A percentile compares a stretch with the other conserved stretches of the same genome.
These are phyloP conservation scores for Pogoniulus pusillus DNA, from an alignment of 2,797 vertebrate species.

Conservation along the genomic window DNA sequence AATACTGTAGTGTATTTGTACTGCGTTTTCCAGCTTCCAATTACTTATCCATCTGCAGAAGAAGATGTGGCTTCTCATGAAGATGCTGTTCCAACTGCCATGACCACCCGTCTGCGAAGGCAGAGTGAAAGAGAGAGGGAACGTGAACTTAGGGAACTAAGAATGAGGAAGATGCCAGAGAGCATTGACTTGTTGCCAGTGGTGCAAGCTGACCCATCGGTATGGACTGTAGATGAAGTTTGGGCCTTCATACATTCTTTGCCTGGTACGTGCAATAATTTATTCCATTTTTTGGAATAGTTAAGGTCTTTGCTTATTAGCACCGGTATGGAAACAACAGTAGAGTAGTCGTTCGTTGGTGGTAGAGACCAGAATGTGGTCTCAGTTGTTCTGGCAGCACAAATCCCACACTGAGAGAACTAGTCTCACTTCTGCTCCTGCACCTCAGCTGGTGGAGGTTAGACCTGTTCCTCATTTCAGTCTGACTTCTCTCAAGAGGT, in stretches of 20 bases:
- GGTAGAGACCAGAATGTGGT: conserved; percentile 51
- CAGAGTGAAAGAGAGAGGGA: conserved; percentile 83
- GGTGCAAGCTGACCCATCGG: conserved; percentile 81
- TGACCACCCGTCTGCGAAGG: conserved; percentile 88
- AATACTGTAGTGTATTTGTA: conserved; percentile 76
- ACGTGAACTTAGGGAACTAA: conserved; percentile 79
- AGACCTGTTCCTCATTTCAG: conserved; percentile 69
- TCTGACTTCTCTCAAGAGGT: conserved; percentile 74
- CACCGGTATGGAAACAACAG: not conserved
- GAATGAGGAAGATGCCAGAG: conserved; percentile 82
- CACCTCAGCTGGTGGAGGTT: conserved; percentile 51
- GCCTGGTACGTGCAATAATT: conserved; percentile 81
- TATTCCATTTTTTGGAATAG: not conserved
- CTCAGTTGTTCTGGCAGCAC: conserved; percentile 67
- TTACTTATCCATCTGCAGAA: conserved; percentile 83
- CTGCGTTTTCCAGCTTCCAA: conserved; percentile 81
- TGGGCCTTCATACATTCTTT: conserved; percentile 91
- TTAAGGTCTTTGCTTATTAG: not conserved
- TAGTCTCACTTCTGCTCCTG: conserved; percentile 67
- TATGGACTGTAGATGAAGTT: conserved; percentile 95
- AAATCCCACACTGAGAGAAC: conserved; percentile 58
- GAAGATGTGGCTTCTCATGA: conserved; percentile 78
- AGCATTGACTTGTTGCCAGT: conserved; percentile 78
- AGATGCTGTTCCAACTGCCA: conserved; percentile 80
- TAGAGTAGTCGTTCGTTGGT: not conserved